phyloP scores from a whole-genome alignment of 2,797 vertebrate species.

The Cyprinodon diabolis region DNA sequence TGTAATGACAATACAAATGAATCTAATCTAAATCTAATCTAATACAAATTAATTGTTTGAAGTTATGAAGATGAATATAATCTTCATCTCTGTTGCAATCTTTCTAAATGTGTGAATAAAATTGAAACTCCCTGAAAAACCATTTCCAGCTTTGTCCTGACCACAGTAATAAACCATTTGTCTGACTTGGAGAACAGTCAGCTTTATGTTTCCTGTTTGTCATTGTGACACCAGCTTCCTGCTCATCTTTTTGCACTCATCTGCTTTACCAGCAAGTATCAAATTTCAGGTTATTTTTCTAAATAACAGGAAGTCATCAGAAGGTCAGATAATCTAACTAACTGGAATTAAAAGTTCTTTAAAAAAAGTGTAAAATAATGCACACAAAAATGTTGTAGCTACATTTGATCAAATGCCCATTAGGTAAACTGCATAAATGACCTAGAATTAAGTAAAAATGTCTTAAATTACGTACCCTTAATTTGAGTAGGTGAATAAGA shows the following conservation, averaged over 20 bases:
- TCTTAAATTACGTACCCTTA: too few relatives aligned
- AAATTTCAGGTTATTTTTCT: too few relatives aligned
- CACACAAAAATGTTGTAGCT: not conserved
- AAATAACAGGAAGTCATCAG: too few relatives aligned
- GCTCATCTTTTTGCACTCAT: not conserved
- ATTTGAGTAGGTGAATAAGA: too few relatives aligned
- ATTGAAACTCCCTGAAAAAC: not conserved
- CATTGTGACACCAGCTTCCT: not conserved
- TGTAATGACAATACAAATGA: too few relatives aligned
- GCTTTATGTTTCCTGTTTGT: slow-evolving; percentile 14
- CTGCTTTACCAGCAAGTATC: not conserved
- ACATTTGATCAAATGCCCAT: not conserved
- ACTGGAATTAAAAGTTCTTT: too few relatives aligned
- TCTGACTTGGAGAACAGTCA: slow-evolving; percentile 26
- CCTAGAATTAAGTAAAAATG: too few relatives aligned
- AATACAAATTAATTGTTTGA: too few relatives aligned
- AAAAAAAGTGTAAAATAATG: not conserved
- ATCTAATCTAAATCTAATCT: too few relatives aligned
- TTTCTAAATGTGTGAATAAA: not conserved
- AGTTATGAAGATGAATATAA: too few relatives aligned
- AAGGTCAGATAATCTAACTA: not conserved
- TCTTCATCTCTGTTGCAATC: too few relatives aligned
- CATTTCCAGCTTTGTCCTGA: slow-evolving; percentile 27
- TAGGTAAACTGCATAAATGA: too few relatives aligned
- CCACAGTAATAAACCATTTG: slow-evolving; percentile 44